Evolutionary conservation across 1,140 invertebrate genomes (phyloP).

Genomic region (Tetraneura akinire): DNA sequence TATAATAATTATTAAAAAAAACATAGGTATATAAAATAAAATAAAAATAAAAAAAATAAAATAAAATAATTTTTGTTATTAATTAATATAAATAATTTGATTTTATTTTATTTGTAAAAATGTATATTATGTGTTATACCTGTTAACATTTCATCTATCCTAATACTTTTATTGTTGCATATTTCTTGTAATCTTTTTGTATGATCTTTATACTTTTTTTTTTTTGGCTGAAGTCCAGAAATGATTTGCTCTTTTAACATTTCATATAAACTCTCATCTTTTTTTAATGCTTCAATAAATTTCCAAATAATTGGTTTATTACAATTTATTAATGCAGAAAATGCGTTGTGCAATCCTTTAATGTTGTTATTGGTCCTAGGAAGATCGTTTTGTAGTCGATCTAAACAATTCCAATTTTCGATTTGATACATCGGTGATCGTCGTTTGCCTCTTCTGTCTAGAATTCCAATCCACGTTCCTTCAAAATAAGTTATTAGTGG

Average conservation of each 20-base stretch:
- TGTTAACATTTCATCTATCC: too few species aligned
- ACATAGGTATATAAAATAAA: too few species aligned
- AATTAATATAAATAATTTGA: too few species aligned
- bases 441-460: background rate
- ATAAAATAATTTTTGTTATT: too few species aligned
- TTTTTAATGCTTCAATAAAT: background rate
- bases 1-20: too few species aligned
- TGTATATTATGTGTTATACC: too few species aligned
- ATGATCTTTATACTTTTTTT: background rate
- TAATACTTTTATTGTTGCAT: too few species aligned
- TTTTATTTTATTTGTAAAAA: too few species aligned
- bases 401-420: background rate
- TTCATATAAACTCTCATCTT: background rate
- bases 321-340: background rate
- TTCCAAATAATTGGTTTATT: slow-evolving; percentile 2
- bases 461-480: background rate
- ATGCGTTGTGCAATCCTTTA: background rate
- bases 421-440: background rate
- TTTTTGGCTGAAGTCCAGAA: background rate
- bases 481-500: background rate
- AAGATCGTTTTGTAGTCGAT: background rate
- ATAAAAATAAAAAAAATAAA: too few species aligned
- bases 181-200: too few species aligned
- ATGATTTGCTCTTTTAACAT: background rate
- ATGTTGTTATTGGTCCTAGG: background rate